Conservation (phyloP, 2,113 vertebrate genomes). For the Microcebus tavaratra region DNA sequence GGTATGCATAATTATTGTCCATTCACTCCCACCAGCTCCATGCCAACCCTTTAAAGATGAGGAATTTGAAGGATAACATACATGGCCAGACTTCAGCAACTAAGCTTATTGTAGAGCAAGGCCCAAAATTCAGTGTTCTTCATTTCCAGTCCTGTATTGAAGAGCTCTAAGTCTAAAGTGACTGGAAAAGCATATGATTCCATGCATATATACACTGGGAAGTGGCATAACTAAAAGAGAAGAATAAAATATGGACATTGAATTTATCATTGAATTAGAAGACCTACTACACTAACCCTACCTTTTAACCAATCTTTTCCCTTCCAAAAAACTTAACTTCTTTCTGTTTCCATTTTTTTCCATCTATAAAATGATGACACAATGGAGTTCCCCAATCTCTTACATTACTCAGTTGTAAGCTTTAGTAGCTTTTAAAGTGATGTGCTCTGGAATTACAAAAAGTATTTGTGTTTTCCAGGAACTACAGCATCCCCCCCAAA, state of each 20-base stretch:
- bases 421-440: background rate
- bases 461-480: background rate
- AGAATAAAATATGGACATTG: background rate
- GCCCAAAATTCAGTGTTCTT: background rate
- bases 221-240: background rate
- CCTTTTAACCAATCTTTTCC: background rate
- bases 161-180: background rate
- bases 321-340: background rate
- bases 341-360: background rate
- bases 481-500: background rate
- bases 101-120: background rate
- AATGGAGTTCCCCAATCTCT: background rate
- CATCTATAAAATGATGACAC: background rate
- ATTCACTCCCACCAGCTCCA: background rate
- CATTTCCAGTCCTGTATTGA: background rate
- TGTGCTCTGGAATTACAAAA: background rate
- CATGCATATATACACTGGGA: background rate
- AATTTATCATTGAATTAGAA: background rate
- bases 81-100: background rate
- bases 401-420: background rate
- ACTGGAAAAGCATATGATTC: background rate
- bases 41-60: slow-evolving; percentile 9
- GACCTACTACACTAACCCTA: background rate
- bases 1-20: slow-evolving; percentile 35
- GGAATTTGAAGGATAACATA: background rate